These are phyloP conservation scores for Pangasianodon gigas DNA, from an alignment of 2,113 vertebrate species.

Conservation along the genomic window DNA sequence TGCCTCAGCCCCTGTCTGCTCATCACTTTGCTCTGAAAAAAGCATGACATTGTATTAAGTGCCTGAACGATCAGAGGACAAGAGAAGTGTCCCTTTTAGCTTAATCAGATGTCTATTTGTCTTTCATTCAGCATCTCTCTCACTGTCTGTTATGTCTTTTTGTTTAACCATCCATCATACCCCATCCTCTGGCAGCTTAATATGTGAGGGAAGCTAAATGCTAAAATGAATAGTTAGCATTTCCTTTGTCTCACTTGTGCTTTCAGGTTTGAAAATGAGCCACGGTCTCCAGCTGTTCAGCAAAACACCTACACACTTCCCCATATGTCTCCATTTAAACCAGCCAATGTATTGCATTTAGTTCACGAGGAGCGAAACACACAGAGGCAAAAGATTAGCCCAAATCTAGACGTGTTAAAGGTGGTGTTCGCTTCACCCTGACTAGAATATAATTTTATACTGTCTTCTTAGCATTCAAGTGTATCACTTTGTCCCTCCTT, in stretches of 20 bases:
- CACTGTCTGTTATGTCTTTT: conserved; percentile 20
- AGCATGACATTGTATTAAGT: conserved; percentile 25
- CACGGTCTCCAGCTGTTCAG: conserved; percentile 82
- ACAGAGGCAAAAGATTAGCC: conserved; percentile 31
- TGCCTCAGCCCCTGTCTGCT: conserved; percentile 54
- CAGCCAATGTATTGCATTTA: conserved; percentile 58
- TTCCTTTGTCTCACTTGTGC: conserved; percentile 80
- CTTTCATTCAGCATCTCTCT: conserved; percentile 13
- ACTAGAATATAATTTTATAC: conserved; percentile 29
- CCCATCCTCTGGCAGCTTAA: not conserved
- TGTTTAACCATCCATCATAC: not conserved
- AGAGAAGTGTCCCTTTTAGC: conserved; percentile 35
- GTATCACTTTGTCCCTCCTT: conserved; percentile 59
- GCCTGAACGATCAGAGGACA: conserved; percentile 38
- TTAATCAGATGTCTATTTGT: conserved; percentile 33
- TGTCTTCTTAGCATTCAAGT: conserved; percentile 31
- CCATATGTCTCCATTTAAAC: conserved; percentile 89
- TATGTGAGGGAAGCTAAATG: conserved; percentile 74
- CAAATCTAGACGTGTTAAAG: conserved; percentile 25
- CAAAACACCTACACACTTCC: conserved; percentile 79
- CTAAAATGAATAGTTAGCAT: conserved; percentile 83
- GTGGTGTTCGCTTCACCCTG: conserved; percentile 1
- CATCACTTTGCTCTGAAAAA: conserved; percentile 23
- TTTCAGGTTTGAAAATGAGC: conserved; percentile 84
- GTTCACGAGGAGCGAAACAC: conserved; percentile 62